Percentiles rank a stretch among this genome's conserved stretches.
Evolutionary conservation across 2,113 vertebrate species (phyloP).

Genomic region (Myxocyprinus asiaticus): DNA sequence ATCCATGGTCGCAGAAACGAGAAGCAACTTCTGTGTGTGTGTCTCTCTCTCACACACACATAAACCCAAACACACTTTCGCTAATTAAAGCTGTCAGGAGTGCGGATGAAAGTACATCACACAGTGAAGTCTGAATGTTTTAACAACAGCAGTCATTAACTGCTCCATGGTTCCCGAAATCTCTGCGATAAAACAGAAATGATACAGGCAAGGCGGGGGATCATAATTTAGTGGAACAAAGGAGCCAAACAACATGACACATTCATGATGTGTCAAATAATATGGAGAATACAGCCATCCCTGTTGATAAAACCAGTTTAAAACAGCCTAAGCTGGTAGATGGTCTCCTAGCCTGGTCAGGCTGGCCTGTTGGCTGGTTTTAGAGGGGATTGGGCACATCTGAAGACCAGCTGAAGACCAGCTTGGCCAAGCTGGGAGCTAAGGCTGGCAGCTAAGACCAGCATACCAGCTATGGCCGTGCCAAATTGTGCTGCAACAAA

Average conservation of each 20-base stretch:
- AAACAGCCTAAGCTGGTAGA: too few species aligned
- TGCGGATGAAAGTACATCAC: constrained; percentile 32
- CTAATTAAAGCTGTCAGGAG: constrained; percentile 43
- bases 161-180: constrained; percentile 20
- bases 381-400: too few species aligned
- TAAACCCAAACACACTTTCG: constrained; percentile 6
- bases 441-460: too few species aligned
- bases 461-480: not conserved
- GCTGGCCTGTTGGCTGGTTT: too few species aligned
- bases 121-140: constrained; percentile 21
- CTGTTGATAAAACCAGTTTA: too few species aligned
- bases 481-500: not conserved
- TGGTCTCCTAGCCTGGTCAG: too few species aligned
- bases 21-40: not conserved
- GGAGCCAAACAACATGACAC: not conserved
- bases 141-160: constrained; percentile 30
- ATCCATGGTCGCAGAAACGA: not conserved
- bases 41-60: not conserved
- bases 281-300: too few species aligned
- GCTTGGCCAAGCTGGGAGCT: too few species aligned
- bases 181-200: constrained; percentile 22
- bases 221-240: constrained; percentile 3
- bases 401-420: too few species aligned
- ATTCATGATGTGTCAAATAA: not conserved
- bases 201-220: not conserved